phyloP scores from a whole-genome alignment of 1,140 invertebrate species.

The Epicauta chinensis region DNA sequence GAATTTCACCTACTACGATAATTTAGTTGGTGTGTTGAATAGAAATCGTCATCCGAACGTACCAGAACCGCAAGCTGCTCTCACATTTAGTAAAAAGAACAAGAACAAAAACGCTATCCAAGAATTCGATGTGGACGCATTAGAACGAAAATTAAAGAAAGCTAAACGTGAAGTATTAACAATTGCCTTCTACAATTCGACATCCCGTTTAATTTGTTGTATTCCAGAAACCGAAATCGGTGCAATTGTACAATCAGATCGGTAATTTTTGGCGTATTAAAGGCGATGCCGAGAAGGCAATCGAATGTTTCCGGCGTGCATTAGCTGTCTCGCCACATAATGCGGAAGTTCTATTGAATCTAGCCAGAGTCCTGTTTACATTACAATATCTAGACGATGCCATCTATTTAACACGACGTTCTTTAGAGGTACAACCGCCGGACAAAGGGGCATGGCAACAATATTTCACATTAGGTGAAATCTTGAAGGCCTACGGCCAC shows the following conservation, averaged over 20 bases:
- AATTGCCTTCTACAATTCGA: not conserved
- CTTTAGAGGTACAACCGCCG: constrained; percentile 57
- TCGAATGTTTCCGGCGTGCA: constrained; percentile 81
- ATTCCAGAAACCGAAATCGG: constrained; percentile 73
- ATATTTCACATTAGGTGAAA: constrained; percentile 80
- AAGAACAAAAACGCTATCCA: constrained; percentile 53
- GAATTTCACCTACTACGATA: constrained; percentile 84
- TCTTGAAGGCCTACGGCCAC: constrained; percentile 79
- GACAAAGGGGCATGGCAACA: constrained; percentile 85
- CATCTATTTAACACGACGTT: constrained; percentile 73
- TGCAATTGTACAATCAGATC: constrained; percentile 81
- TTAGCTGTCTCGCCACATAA: constrained; percentile 80
- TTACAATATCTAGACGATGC: constrained; percentile 84
- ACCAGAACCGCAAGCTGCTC: constrained; percentile 58
- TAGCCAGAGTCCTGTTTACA: constrained; percentile 76
- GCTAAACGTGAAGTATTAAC: constrained; percentile 65
- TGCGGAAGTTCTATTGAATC: constrained; percentile 75
- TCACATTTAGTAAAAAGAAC: constrained; percentile 70
- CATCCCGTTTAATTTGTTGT: constrained; percentile 8
- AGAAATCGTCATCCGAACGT: constrained; percentile 55
- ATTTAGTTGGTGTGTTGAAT: constrained; percentile 73
- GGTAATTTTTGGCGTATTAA: constrained; percentile 85
- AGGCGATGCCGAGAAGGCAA: constrained; percentile 74
- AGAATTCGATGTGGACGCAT: constrained; percentile 69
- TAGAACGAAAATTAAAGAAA: constrained; percentile 72